Base-by-base conservation (phyloP, 2,797 vertebrate species). In the Morus bassanus region DNA sequence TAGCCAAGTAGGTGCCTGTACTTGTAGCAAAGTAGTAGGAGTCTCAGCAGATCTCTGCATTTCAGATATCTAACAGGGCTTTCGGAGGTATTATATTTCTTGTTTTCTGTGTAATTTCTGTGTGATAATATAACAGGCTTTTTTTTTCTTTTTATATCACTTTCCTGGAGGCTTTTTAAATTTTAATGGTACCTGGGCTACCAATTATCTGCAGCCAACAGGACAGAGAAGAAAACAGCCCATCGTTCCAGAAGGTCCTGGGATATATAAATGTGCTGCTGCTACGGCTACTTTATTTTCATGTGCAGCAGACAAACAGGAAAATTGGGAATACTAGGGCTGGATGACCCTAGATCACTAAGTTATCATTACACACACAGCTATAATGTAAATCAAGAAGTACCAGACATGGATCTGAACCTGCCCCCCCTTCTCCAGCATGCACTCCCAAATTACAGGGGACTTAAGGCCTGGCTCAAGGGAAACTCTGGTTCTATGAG, bases 351-450 rank as follows among this genome's bases (percentile, higher is more conserved):
- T 31, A 60, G 70, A 50, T 18, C 65, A 33, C 37, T 14, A n/a
- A 84, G 37, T 69, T 77, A 27, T n/a, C 48, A 11, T 43, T 46
- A 53, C 21, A 22, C 11, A 2, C 23, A 11, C 33, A 87, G 59
- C 46, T 31, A 2, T 1, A 35, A 54, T 15, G 18, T 19, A 45
- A 69, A 77, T 39, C 22, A 85, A 65, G n/a, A 54, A 61, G n/a
- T 11, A 39, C 2, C 41, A 33, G 13, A 24, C 1, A 0, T 0
- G 0, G 11, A 13, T 7, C 5, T 45, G 48, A 91, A 43, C 4
- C 8, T 72, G 9, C 28, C 37, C 41, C 39, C 31, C 6, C 12
- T 37, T 25, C 25, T 72, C 61, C 46, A 65, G 2, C 8, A 23
- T 1, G 3, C 14, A 14, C 9, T 63, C 24, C 22, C 24, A 24